These are phyloP conservation scores for Pygoscelis adeliae DNA, from an alignment of 2,113 vertebrate species.

Conservation along the genomic window DNA sequence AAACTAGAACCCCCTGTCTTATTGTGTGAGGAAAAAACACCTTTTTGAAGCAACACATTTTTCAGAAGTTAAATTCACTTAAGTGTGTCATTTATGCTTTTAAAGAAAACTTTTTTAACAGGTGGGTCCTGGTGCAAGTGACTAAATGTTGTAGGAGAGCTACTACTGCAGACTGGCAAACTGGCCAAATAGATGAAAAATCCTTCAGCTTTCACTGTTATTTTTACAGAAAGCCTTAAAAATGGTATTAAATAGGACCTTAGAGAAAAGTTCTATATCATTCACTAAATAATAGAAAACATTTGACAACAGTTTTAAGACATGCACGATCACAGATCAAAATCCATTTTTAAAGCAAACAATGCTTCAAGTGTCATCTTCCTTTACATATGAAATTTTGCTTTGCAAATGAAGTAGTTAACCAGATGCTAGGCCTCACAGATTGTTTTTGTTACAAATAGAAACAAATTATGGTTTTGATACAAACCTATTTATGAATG, in stretches of 20 bases:
- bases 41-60: not conserved
- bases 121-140: not conserved
- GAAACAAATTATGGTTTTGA: not conserved
- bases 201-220: not conserved
- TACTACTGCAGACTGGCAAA: not conserved
- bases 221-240: not conserved
- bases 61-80: not conserved
- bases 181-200: not conserved
- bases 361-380: not conserved
- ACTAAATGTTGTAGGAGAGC: not conserved
- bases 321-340: not conserved
- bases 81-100: not conserved
- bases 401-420: not conserved
- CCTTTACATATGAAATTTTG: not conserved
- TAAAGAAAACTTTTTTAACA: not conserved
- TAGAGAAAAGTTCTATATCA: not conserved
- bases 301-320: not conserved
- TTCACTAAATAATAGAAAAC: not conserved
- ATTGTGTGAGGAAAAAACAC: rapidly evolving
- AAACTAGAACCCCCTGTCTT: not conserved
- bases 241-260: not conserved
- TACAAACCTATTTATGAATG: not conserved
- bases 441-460: not conserved
- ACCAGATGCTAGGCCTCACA: not conserved
- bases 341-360: not conserved